Evolutionary conservation across 2,888 invertebrate genomes (phyloP).

Genomic region (Xestia sexstrigata): DNA sequence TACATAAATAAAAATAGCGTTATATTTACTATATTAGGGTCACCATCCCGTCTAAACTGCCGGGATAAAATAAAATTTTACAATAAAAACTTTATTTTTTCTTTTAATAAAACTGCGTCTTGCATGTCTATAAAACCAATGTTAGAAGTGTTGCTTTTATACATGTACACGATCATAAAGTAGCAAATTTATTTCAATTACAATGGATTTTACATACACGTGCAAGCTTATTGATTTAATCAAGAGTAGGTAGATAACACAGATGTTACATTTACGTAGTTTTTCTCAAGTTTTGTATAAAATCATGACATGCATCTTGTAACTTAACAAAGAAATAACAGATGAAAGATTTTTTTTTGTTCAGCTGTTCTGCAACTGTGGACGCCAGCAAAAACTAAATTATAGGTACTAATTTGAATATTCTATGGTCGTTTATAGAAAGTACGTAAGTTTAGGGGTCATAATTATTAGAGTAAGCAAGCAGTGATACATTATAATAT

Average conservation of each 20-base stretch:
- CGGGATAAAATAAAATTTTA: constrained; percentile 13
- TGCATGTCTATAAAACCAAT: constrained; percentile 2
- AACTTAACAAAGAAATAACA: background rate
- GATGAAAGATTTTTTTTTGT: constrained; percentile 6
- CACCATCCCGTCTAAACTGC: background rate
- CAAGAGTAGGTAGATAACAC: constrained; percentile 22
- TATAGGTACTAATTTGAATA: background rate
- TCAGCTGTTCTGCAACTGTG: constrained; percentile 8
- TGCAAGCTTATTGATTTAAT: constrained; percentile 45
- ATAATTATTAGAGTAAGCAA: background rate
- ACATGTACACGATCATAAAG: constrained; percentile 22
- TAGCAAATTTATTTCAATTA: constrained; percentile 30
- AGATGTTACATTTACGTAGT: constrained; percentile 31
- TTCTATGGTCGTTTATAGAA: constrained; percentile 11
- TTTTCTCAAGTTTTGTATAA: constrained; percentile 26
- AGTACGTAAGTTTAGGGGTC: constrained; percentile 8
- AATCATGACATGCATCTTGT: constrained; percentile 19
- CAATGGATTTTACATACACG: constrained; percentile 47
- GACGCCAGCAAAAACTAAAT: background rate
- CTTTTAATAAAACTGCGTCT: background rate
- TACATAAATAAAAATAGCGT: background rate
- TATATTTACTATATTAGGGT: constrained; percentile 5
- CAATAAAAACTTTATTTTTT: background rate
- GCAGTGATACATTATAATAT: background rate
- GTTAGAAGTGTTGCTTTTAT: constrained; percentile 13